These are phyloP conservation scores for Mionectes olivaceus DNA, from an alignment of 2,797 vertebrate species.

Conservation along the genomic window DNA sequence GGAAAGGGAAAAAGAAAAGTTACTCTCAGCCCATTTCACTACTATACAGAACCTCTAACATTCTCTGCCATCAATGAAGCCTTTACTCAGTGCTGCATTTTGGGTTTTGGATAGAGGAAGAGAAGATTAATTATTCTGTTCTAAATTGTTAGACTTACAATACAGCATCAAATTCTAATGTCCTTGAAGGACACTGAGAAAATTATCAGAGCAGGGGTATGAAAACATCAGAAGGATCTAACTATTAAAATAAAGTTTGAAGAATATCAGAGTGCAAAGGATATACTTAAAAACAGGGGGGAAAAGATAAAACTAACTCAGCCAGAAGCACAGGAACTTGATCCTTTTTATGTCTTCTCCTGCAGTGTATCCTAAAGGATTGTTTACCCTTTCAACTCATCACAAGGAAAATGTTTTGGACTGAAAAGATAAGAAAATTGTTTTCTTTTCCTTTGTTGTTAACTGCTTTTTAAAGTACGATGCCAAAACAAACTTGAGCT, in stretches of 20 bases:
- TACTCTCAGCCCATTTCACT: constrained; percentile 12
- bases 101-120: background rate
- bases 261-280: background rate
- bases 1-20: background rate
- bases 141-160: background rate
- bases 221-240: constrained; percentile 7
- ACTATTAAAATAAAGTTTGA: constrained; percentile 36
- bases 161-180: background rate
- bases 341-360: constrained; percentile 8
- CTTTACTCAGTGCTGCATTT: background rate
- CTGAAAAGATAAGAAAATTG: background rate
- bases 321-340: background rate
- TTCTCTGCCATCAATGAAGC: constrained; percentile 28
- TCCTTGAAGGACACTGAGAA: background rate
- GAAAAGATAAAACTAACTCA: background rate
- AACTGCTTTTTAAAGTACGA: background rate
- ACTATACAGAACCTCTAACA: constrained; percentile 25
- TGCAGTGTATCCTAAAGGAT: background rate
- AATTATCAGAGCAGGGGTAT: background rate
- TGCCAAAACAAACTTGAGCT: background rate
- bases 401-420: background rate
- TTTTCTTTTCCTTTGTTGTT: background rate
- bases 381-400: background rate
- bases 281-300: background rate
- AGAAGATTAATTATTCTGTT: constrained; percentile 48